phyloP scores from a whole-genome alignment of 2,888 invertebrate species.

The Cotesia congregata region DNA sequence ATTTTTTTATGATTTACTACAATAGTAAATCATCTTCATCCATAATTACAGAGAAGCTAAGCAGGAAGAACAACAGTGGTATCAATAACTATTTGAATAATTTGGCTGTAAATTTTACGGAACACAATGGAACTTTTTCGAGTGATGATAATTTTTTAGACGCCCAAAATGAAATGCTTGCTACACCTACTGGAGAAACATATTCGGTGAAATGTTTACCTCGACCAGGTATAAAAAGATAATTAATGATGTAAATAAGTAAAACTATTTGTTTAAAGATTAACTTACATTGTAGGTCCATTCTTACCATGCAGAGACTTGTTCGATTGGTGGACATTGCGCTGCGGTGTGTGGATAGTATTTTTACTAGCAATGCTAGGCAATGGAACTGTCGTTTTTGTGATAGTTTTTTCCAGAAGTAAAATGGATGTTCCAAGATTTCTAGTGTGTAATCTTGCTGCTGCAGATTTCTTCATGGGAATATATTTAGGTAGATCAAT shows the following conservation, averaged over 20 bases:
- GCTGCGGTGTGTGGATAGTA: slow-evolving; percentile 97
- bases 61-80: slow-evolving; percentile 76
- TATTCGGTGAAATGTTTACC: slow-evolving; percentile 80
- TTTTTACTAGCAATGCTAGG: slow-evolving; percentile 95
- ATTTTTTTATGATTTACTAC: too few species aligned
- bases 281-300: slow-evolving; percentile 76
- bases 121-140: slow-evolving; percentile 79
- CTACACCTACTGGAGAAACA: slow-evolving; percentile 50
- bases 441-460: slow-evolving; percentile 95
- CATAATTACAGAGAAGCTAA: slow-evolving; percentile 77
- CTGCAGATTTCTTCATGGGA: slow-evolving; percentile 98
- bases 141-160: slow-evolving; percentile 83
- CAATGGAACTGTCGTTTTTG: slow-evolving; percentile 95
- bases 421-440: slow-evolving; percentile 98
- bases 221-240: slow-evolving; percentile 76
- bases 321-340: slow-evolving; percentile 97
- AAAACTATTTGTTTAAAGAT: too few species aligned
- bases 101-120: slow-evolving; percentile 79
- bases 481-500: slow-evolving; percentile 82
- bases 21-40: slow-evolving; percentile 44
- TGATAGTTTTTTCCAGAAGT: slow-evolving; percentile 89
- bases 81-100: slow-evolving; percentile 80
- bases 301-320: slow-evolving; percentile 96
- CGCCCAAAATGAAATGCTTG: slow-evolving; percentile 72
- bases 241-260: neutral